Conservation (phyloP, 1,140 invertebrate genomes). For the Philotrypesis tridentata region DNA sequence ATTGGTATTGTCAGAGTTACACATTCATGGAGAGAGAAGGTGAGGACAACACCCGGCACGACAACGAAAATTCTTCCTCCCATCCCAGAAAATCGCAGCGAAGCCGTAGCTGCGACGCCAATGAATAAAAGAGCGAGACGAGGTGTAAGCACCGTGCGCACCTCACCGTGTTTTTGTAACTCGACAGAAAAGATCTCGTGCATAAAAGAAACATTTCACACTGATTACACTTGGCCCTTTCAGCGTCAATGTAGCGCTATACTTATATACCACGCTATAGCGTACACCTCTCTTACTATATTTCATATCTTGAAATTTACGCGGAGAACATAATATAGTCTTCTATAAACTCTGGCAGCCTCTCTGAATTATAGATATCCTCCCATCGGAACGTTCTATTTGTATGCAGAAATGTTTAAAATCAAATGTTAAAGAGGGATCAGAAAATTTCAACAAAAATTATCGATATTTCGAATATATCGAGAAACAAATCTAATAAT, state of each 20-base stretch:
- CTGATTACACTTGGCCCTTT: constrained; percentile 1
- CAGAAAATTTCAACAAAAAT: too few relatives aligned
- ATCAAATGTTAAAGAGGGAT: too few relatives aligned
- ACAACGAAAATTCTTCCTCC: background rate
- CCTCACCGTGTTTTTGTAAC: constrained; percentile 7
- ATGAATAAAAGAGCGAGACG: constrained; percentile 16
- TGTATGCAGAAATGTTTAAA: too few relatives aligned
- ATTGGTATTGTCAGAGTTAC: background rate
- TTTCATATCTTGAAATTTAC: background rate
- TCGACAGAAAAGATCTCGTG: constrained; percentile 8
- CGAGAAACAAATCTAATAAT: too few relatives aligned
- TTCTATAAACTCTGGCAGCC: too few relatives aligned
- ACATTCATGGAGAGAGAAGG: background rate
- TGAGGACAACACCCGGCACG: background rate
- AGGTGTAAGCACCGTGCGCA: background rate
- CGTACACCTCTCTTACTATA: too few relatives aligned
- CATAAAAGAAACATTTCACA: constrained; percentile 19
- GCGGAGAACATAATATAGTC: too few relatives aligned
- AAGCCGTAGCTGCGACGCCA: background rate
- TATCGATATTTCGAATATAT: too few relatives aligned
- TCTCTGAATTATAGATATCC: too few relatives aligned
- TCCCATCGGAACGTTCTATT: too few relatives aligned
- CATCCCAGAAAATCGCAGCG: background rate
- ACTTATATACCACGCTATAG: too few relatives aligned
- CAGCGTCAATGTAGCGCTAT: too few relatives aligned